Evolutionary conservation across 2,888 invertebrate genomes (phyloP).

Genomic region (Autographa gamma): DNA sequence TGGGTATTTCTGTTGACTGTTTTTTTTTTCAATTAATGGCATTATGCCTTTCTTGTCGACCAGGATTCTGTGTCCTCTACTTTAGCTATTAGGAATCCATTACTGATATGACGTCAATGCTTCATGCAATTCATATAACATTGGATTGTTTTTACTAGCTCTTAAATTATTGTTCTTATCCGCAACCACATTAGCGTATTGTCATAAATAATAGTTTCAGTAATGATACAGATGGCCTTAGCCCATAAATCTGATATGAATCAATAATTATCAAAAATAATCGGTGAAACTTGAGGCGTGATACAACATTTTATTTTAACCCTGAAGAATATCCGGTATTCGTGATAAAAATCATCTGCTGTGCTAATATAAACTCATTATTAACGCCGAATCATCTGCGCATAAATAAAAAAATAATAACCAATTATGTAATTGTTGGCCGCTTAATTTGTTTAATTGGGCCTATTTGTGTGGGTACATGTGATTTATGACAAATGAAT

Average conservation of each 20-base stretch:
- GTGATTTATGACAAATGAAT: slow-evolving; percentile 42
- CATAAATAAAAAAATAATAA: slow-evolving; percentile 36
- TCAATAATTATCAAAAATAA: slow-evolving; percentile 44
- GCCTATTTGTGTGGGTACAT: slow-evolving; percentile 15
- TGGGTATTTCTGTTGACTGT: not conserved
- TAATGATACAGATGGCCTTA: slow-evolving; percentile 12
- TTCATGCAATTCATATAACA: not conserved
- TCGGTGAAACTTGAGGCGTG: slow-evolving; percentile 52
- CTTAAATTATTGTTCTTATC: slow-evolving; percentile 1
- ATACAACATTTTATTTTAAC: slow-evolving; percentile 43
- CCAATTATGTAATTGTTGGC: slow-evolving; percentile 44
- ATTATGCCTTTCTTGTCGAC: not conserved
- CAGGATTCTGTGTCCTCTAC: slow-evolving; percentile 3
- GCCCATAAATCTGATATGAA: slow-evolving; percentile 25
- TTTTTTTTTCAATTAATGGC: not conserved
- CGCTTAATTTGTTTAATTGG: slow-evolving; percentile 17
- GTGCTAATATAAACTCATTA: slow-evolving; percentile 33
- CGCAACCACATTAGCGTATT: not conserved
- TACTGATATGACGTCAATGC: not conserved
- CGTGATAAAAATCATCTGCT: slow-evolving; percentile 60
- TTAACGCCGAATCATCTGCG: slow-evolving; percentile 34
- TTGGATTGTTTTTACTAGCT: not conserved
- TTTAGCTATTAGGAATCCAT: not conserved
- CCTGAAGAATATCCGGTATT: slow-evolving; percentile 59
- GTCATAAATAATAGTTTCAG: slow-evolving; percentile 1